Evolutionary conservation across 1,140 invertebrate genomes (phyloP).

Genomic region (Drosophila ogumai): DNA sequence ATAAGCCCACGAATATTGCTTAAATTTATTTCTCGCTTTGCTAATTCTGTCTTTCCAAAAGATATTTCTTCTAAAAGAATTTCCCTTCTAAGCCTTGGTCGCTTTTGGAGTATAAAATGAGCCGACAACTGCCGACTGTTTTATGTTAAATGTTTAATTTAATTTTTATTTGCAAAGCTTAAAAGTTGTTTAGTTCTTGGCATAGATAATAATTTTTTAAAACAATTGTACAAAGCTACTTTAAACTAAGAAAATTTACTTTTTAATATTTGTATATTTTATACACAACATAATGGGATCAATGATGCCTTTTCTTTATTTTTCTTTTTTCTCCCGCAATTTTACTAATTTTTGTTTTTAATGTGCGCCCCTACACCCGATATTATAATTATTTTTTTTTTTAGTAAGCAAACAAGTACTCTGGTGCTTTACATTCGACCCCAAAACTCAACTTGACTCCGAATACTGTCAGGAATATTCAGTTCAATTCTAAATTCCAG

Average conservation of each 20-base stretch:
- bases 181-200: too few relatives aligned
- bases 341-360: too few relatives aligned
- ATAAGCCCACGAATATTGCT: conserved; percentile 29
- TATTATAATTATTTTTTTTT: not conserved
- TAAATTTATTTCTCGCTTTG: conserved; percentile 38
- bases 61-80: not conserved
- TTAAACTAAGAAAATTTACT: too few relatives aligned
- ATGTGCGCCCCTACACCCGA: too few relatives aligned
- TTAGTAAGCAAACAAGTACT: not conserved
- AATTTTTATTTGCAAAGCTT: not conserved
- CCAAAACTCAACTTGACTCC: not conserved
- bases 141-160: not conserved
- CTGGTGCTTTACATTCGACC: not conserved
- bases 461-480: not conserved
- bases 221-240: too few relatives aligned
- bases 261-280: too few relatives aligned
- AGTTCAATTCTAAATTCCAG: not conserved
- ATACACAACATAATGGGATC: too few relatives aligned
- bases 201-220: too few relatives aligned
- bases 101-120: not conserved
- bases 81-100: not conserved
- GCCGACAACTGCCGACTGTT: too few relatives aligned
- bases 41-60: conserved; percentile 3
- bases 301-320: too few relatives aligned
- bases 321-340: too few relatives aligned